A percentile compares a stretch with the other conserved stretches of the same genome.
Evolutionary conservation across 2,797 vertebrate species (phyloP).

Genomic region (Lutjanus argentimaculatus): DNA sequence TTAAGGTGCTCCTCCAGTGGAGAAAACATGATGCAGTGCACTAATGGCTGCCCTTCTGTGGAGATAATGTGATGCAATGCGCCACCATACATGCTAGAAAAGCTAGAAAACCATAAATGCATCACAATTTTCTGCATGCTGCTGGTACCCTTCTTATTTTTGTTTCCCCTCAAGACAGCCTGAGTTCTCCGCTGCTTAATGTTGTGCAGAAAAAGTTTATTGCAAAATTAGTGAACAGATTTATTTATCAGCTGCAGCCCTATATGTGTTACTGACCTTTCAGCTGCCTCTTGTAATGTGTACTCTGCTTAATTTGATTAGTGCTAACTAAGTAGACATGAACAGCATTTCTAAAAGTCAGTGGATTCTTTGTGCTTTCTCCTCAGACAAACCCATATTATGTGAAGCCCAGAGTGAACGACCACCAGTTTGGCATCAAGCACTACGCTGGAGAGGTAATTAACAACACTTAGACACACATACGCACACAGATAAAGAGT

Average conservation of each 20-base stretch:
- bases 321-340: constrained; percentile 12
- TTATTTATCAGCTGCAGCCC: constrained; percentile 1
- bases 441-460: constrained; percentile 96
- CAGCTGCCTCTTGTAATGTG: constrained; percentile 6
- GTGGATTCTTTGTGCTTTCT: constrained; percentile 33
- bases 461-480: constrained; percentile 38
- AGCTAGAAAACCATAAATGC: background rate
- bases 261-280: background rate
- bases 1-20: too few relatives aligned
- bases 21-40: too few relatives aligned
- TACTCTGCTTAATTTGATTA: constrained; percentile 17
- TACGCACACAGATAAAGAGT: constrained; percentile 13
- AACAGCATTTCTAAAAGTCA: constrained; percentile 33
- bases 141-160: background rate
- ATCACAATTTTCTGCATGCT: background rate
- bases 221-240: background rate
- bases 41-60: too few relatives aligned
- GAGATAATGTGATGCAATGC: too few relatives aligned
- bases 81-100: background rate
- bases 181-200: background rate
- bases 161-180: background rate
- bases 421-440: constrained; percentile 95
- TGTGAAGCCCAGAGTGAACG: constrained; percentile 93
- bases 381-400: constrained; percentile 92
- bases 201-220: background rate